Base-by-base conservation (phyloP, 2,113 vertebrate genomes). In the Nyctibius bracteatus region DNA sequence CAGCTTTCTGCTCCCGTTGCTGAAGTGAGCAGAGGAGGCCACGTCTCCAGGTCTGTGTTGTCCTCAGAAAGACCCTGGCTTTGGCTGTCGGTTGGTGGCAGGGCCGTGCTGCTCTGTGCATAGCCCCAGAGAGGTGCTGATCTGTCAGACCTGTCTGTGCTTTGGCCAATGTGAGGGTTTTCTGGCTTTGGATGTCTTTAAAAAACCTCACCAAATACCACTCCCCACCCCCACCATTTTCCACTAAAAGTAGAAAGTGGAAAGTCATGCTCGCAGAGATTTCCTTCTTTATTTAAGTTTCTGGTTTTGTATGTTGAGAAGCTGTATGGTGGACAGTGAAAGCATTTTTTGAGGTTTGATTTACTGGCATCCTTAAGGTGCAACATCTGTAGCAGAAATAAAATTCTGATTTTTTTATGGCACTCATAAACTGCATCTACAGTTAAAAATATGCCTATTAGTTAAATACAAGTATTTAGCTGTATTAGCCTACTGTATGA, bases 101-200 rank as follows among this genome's bases (percentile, higher is more conserved):
- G 58, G 21, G 37, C 44, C 0, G 0, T 51, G 35, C 57, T 2
- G 8, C 62, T 35, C n/a, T 18, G 23, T 51, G 28, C 30, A 5
- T 22, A 55, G 81, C 12, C 43, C 20, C 21, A 35, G 41, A 12
- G 1, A 21, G 41, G 28, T 25, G 21, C 21, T 62, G 73, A 17
- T 47, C n/a, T 62, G 78, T 66, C 1, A 1, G n/a, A 54, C n/a
- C 14, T 61, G 37, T 44, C 16, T 1, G 0, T 91, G 31, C 55
- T 86, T 88, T 92, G 77, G 28, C 52, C 9, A 8, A 0, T 27
- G 12, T 31, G 33, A 83, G 14, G 10, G 8, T 31, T 83, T 94
- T 91, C 12, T 12, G 8, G 21, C 39, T 88, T 75, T 39, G 46
- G 25, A 27, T 20, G 9, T 47, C 12, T 67, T 67, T 33, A 2